These are phyloP conservation scores for Oconnorella tubifera DNA, from an alignment of 2,888 invertebrate species.

Conservation along the genomic window DNA sequence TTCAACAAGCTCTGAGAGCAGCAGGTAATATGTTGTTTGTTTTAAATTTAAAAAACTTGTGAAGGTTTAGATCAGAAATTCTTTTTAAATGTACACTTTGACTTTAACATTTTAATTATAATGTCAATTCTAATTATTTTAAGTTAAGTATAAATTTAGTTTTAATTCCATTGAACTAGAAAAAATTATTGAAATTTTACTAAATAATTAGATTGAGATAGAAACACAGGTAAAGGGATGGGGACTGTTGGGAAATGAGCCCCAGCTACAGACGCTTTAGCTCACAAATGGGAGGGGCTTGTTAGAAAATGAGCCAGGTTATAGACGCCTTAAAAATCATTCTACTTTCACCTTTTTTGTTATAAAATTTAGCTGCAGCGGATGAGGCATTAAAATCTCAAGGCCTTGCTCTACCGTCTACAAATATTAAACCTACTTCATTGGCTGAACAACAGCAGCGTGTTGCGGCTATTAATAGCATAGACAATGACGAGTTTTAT, in stretches of 20 bases:
- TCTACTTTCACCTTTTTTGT: neutral
- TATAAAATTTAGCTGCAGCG: neutral
- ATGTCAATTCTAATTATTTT: too few species aligned
- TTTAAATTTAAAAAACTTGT: neutral
- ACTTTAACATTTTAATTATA: neutral
- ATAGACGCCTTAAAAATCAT: too few species aligned
- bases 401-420: neutral
- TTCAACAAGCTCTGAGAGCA: constrained; percentile 13
- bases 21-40: constrained; percentile 7
- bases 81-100: too few species aligned
- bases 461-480: neutral
- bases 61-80: too few species aligned
- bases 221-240: neutral
- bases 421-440: too few species aligned
- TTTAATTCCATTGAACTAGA: too few species aligned
- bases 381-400: neutral
- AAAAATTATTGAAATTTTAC: too few species aligned
- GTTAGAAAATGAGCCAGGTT: too few species aligned
- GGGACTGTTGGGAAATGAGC: too few species aligned
- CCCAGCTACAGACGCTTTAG: too few species aligned
- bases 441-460: neutral
- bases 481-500: neutral
- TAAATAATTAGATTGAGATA: neutral
- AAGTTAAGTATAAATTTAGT: too few species aligned
- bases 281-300: too few species aligned